These are phyloP conservation scores for Bombus sylvicola DNA, from an alignment of 1,140 invertebrate species.

Conservation along the genomic window DNA sequence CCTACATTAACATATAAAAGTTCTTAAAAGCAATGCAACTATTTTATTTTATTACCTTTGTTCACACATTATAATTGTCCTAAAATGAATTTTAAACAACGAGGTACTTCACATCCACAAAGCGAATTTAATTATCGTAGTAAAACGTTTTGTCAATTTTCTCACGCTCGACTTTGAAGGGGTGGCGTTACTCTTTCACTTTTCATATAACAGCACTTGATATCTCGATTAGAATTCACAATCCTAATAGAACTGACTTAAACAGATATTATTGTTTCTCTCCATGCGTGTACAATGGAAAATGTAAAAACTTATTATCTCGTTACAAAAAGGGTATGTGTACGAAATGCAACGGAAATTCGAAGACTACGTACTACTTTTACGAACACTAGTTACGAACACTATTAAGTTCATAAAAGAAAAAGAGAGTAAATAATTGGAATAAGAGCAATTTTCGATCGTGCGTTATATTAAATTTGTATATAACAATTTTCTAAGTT, in stretches of 20 bases:
- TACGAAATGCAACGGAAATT: not conserved
- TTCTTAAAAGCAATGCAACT: conserved; percentile 36
- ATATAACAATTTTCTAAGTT: conserved; percentile 4
- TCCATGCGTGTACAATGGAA: not conserved
- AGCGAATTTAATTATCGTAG: conserved; percentile 19
- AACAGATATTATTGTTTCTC: not conserved
- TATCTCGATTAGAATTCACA: not conserved
- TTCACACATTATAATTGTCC: conserved; percentile 14
- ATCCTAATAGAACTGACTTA: conserved; percentile 3
- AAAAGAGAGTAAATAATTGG: not conserved
- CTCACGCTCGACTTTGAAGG: conserved; percentile 6
- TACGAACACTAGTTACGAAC: conserved; percentile 1
- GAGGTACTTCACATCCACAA: not conserved
- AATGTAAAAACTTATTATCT: not conserved
- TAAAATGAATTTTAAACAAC: not conserved
- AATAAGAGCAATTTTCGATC: conserved; percentile 24
- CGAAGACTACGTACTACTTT: not conserved
- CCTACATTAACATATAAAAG: conserved; percentile 2
- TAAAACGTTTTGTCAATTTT: conserved; percentile 22
- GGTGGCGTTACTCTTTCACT: not conserved
- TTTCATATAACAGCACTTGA: conserved; percentile 5
- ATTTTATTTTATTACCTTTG: conserved; percentile 39
- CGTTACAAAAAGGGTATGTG: not conserved
- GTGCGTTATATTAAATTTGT: not conserved
- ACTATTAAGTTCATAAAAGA: not conserved